phyloP scores from a whole-genome alignment of 2,113 vertebrate genomes.

The Campylorhamphus procurvoides region DNA sequence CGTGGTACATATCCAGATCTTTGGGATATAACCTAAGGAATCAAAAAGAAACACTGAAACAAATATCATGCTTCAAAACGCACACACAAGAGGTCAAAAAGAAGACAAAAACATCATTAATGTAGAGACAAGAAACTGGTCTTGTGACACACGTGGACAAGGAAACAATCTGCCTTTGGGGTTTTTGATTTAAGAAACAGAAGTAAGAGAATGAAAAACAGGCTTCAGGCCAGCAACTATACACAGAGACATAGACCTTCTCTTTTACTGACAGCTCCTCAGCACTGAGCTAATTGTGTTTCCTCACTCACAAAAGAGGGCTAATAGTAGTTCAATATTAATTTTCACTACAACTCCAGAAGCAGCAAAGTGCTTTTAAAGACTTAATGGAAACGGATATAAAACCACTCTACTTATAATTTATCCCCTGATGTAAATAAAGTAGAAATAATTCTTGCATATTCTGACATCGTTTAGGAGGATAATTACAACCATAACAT shows the following conservation, averaged over 20 bases:
- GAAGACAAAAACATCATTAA: neutral
- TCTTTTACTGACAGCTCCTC: neutral
- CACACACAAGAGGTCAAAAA: neutral
- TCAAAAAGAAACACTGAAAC: neutral
- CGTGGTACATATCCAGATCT: slow-evolving; percentile 86
- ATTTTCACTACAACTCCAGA: neutral
- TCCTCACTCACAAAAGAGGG: neutral
- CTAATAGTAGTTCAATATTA: neutral
- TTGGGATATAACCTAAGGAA: slow-evolving; percentile 87
- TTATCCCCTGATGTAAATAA: neutral
- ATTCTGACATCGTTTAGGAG: neutral
- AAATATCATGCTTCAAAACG: neutral
- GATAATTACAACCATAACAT: neutral
- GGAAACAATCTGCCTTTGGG: neutral
- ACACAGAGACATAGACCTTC: neutral
- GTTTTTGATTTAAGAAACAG: neutral
- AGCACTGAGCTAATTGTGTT: neutral
- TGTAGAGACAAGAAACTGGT: neutral
- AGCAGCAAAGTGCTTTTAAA: slow-evolving; percentile 3
- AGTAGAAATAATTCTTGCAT: neutral
- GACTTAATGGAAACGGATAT: neutral
- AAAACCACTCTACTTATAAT: neutral
- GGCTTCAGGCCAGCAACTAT: neutral
- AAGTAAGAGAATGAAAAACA: neutral
- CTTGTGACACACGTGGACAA: accelerated